These are phyloP conservation scores for Rhinoderma darwinii DNA, from an alignment of 2,113 vertebrate genomes.

Conservation along the genomic window DNA sequence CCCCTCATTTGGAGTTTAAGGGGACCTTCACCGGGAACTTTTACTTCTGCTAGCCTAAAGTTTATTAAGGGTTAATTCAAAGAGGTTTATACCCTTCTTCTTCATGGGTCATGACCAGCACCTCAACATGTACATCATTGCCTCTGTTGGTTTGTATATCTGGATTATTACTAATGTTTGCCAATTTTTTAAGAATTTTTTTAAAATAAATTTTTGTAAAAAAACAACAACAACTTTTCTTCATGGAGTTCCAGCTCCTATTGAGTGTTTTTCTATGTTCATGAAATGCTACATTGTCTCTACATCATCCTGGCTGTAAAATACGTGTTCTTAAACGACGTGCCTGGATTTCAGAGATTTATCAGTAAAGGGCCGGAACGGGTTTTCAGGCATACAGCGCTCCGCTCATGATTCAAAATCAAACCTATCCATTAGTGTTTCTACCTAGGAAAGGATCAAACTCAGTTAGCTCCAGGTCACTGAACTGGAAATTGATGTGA, in stretches of 20 bases:
- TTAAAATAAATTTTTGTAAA: no score
- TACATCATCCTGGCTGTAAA: slow-evolving; percentile 16
- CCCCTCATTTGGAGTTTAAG: no score
- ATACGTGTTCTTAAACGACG: not conserved
- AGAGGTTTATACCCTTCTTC: no score
- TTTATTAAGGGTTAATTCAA: no score
- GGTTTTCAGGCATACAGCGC: not conserved
- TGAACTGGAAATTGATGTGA: slow-evolving; percentile 47
- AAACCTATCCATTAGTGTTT: slow-evolving; percentile 47
- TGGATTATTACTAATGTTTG: no score
- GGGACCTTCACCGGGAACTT: no score
- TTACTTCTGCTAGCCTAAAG: no score
- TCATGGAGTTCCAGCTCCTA: not conserved
- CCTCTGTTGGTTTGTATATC: no score
- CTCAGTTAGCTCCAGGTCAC: slow-evolving; percentile 38
- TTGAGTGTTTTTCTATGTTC: not conserved
- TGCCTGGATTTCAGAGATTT: not conserved
- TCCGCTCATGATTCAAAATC: slow-evolving; percentile 18
- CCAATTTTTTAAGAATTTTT: no score
- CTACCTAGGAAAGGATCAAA: slow-evolving; percentile 44
- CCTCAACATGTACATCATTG: no score
- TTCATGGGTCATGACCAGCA: no score
- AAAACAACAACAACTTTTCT: no score
- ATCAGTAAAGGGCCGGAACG: slow-evolving; percentile 6
- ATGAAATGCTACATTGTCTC: not conserved